phyloP scores from a whole-genome alignment of 1,140 invertebrate species.

The Atta colombica region DNA sequence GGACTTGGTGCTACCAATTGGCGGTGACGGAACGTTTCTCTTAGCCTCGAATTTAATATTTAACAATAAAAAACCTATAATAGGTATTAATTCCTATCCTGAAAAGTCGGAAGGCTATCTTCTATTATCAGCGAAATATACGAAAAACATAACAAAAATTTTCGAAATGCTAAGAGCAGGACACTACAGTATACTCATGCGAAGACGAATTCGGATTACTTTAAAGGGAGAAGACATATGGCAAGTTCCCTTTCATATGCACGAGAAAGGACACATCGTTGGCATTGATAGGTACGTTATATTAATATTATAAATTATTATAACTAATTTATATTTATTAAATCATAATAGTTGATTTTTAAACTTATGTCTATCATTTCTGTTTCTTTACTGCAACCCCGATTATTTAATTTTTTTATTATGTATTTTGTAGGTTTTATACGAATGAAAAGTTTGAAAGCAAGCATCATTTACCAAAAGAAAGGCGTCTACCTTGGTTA shows the following conservation, averaged over 20 bases:
- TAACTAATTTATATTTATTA: background rate
- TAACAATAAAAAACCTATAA: slow-evolving; percentile 93
- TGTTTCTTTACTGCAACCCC: background rate
- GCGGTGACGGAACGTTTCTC: slow-evolving; percentile 99
- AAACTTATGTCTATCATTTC: background rate
- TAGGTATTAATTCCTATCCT: slow-evolving; percentile 99
- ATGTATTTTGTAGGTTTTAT: slow-evolving; percentile 72
- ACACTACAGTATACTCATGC: slow-evolving; percentile 88
- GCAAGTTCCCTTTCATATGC: slow-evolving; percentile 89
- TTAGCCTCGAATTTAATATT: slow-evolving; percentile 95
- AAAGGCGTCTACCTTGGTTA: slow-evolving; percentile 89
- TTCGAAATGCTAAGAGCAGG: slow-evolving; percentile 91
- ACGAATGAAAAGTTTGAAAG: slow-evolving; percentile 9
- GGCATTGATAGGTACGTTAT: slow-evolving; percentile 65
- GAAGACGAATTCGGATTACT: slow-evolving; percentile 95
- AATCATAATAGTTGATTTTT: background rate
- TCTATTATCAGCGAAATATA: slow-evolving; percentile 94
- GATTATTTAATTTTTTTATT: background rate
- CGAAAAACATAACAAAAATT: slow-evolving; percentile 88
- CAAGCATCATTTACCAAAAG: slow-evolving; percentile 63
- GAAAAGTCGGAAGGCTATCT: slow-evolving; percentile 96
- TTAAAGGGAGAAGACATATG: slow-evolving; percentile 90
- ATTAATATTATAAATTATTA: slow-evolving; percentile 15
- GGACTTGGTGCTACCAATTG: slow-evolving; percentile 97
- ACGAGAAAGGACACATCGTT: slow-evolving; percentile 87